Evolutionary conservation across 2,888 invertebrate genomes (phyloP), one percentile per base, ranked within the genome.

Genomic region (Chironomus riparius): DNA sequence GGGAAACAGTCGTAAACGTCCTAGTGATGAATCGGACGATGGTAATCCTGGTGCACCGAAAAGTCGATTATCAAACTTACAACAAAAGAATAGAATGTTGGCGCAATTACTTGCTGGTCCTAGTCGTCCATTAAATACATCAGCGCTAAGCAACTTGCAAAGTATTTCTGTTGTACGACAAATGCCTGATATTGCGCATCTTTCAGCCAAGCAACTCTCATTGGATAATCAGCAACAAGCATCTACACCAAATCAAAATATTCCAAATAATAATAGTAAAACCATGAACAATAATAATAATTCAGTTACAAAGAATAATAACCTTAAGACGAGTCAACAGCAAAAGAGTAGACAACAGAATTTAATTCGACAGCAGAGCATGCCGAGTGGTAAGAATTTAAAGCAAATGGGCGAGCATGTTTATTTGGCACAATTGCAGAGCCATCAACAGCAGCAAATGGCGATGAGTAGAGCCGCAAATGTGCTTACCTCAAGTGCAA

Each of bases 41-140:
- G 79, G 81, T 77, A 85, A 83, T 21, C 80, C 82, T 48, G 84
- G 83, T 77, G 82, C 83, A 76, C 82, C 82, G 21, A 86, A 85
- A 83, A 79, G 80, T 15, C 75, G 76, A 24, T 87, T 86, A 76
- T 92, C 92, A 79, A 89, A 90, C 79, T 86, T 95, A 72, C 92
- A 92, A 83, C 91, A 92, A 83, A 91, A 90, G 82, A 95, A 95
- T 83, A 90, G 91, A 82, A 94, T 95, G 90, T 86, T 95, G 79
- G 94, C 94, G 56, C 90, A 90, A 65, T 84, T 95, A 79, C 84
- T 95, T 81, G 93, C 92, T 75, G 91, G 91, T 82, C 90, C 92
- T 79, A 68, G 74, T 74, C 91, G 91, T 82, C 90, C 76, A 28
- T 88, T 90, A 80, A 89, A 88, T 82, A 84, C 89, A 81, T 88